Evolutionary conservation across 2,888 invertebrate genomes (phyloP), one percentile per base, ranked within the genome.

Genomic region (Sarcophaga rosellei): DNA sequence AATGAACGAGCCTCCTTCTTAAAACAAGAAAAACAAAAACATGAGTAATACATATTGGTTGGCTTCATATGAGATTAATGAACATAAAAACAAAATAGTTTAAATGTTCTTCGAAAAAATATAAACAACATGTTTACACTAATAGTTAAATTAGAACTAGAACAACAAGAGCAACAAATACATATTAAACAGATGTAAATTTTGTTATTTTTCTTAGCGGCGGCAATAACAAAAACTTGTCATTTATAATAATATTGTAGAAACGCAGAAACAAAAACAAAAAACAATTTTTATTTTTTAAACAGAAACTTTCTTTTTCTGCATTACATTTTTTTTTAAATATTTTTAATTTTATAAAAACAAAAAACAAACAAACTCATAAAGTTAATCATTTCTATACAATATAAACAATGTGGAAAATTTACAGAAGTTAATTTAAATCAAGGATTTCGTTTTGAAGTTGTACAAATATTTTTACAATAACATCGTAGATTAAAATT

Each of bases 1-100:
- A 59, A 63, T 35, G 73, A 79, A 77, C 87, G 85, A 87, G 87
- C 87, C 87, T 81, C 87, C 81, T 81, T 63, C 65, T 77, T 73
- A n/a, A 59, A 69, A 15, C 20, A 69, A 70, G 17, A 63, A 69
- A 20, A 75, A 68, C 59, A 72, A 80, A 80, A 59, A 80, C 15
- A 12, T n/a, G 15, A 66, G 12, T n/a, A 53, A 65, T 45, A 47
- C 5, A 59, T 25, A 35, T 15, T 35, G 35, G 35, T 35, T 35
- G 35, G 35, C 2, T 35, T 35, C 35, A 35, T 35, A 35, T 35
- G 35, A 35, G 10, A 53, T 78, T 21, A 81, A 53, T 53, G 65
- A 66, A 59, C 59, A 78, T 74, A 65, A 75, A 84, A 75, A 84
- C 53, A 72, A 68, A 53, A 62, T 11, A 35, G 20, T 4, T 35